Conservation (phyloP, 2,113 vertebrate genomes). For the Telmatochromis brichardi region DNA sequence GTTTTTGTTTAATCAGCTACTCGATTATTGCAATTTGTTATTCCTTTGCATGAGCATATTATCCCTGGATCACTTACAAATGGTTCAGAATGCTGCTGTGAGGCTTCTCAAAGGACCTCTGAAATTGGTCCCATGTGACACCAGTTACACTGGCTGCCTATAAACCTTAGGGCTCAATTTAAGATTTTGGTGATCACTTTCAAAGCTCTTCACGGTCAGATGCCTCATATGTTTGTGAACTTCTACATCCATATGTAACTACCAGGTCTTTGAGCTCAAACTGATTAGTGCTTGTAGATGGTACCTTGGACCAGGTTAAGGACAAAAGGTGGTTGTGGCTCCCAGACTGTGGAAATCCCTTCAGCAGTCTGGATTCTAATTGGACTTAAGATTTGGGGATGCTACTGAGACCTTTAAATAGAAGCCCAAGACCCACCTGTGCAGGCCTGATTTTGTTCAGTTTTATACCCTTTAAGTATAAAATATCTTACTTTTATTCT, state of each 20-base stretch:
- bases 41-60: background rate
- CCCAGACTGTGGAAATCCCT: background rate
- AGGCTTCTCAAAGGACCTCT: background rate
- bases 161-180: background rate
- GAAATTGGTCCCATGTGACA: background rate
- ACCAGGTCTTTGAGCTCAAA: background rate
- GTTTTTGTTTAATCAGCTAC: background rate
- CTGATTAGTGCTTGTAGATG: background rate
- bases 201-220: background rate
- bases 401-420: background rate
- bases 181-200: background rate
- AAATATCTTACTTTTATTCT: background rate
- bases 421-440: background rate
- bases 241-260: background rate
- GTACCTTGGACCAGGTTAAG: background rate
- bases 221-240: background rate
- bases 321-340: background rate
- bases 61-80: background rate
- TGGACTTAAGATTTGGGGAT: background rate
- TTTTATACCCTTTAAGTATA: background rate
- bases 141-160: background rate
- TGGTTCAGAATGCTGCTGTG: background rate
- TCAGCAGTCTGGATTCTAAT: background rate
- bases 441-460: background rate
- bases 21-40: background rate